Evolutionary conservation across 1,140 invertebrate species (phyloP).

Genomic region (Leptinotarsa lineolata): DNA sequence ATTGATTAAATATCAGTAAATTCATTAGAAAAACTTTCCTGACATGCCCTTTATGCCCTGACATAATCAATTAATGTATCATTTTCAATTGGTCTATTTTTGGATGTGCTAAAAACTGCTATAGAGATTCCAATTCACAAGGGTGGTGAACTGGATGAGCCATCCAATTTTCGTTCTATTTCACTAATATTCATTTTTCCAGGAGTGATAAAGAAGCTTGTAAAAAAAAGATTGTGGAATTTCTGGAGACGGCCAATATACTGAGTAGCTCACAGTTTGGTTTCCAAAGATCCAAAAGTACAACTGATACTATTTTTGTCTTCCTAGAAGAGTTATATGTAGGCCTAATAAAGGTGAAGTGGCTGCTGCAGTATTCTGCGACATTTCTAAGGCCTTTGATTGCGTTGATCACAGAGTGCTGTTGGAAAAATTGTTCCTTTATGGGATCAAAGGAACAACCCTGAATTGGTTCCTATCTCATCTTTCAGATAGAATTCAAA

Average conservation of each 20-base stretch:
- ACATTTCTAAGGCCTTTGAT: no score
- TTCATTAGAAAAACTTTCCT: conserved; percentile 1
- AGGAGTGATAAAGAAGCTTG: neutral
- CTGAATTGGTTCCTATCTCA: no score
- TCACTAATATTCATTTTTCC: conserved; percentile 10
- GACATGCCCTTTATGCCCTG: conserved; percentile 1
- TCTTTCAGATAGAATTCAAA: no score
- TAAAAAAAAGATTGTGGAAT: neutral
- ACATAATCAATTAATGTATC: conserved; percentile 18
- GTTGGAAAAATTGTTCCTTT: no score
- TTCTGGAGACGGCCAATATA: no score
- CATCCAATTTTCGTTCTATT: conserved; percentile 12
- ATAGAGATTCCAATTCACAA: no score
- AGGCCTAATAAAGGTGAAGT: conserved; percentile 9
- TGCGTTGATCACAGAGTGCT: no score
- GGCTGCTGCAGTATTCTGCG: no score
- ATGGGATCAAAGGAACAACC: no score
- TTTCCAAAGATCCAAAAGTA: conserved; percentile 17
- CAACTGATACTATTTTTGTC: conserved; percentile 10
- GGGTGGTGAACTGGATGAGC: no score
- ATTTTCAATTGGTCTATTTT: conserved; percentile 6
- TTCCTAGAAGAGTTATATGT: conserved; percentile 13
- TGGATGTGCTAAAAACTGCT: conserved; percentile 5
- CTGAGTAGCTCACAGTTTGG: conserved; percentile 17
- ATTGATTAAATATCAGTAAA: conserved; percentile 14